phyloP scores from a whole-genome alignment of 2,113 vertebrate genomes.

The Channa maculata region DNA sequence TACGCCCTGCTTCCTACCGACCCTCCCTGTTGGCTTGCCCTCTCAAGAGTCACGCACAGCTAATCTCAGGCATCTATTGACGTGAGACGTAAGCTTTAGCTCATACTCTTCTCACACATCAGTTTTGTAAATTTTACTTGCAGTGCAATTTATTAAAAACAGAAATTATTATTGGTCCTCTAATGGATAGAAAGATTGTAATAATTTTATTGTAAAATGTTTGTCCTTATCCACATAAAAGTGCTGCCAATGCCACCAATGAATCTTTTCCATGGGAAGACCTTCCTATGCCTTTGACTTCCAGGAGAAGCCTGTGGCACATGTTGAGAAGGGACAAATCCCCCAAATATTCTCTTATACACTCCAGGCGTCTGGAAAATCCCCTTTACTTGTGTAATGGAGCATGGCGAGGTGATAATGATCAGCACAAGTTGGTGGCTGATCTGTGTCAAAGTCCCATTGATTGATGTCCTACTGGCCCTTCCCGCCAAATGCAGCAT shows the following conservation, averaged over 20 bases:
- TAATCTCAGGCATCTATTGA: constrained; percentile 62
- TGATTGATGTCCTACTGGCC: background rate
- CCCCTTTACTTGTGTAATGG: constrained; percentile 34
- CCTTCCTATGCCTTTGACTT: background rate
- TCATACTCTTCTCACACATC: background rate
- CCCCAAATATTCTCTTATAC: constrained; percentile 16
- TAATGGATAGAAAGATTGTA: background rate
- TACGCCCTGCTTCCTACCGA: constrained; percentile 50
- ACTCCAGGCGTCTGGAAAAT: background rate
- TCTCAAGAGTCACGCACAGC: constrained; percentile 71
- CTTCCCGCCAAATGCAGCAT: constrained; percentile 1
- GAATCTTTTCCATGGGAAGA: constrained; percentile 26
- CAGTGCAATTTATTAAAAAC: too few species aligned
- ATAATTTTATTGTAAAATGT: too few species aligned
- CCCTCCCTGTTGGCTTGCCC: constrained; percentile 29
- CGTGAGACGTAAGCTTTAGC: constrained; percentile 41
- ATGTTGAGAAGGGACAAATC: background rate
- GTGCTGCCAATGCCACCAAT: background rate
- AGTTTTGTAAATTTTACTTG: too few species aligned
- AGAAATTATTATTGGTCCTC: background rate
- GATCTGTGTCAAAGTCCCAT: constrained; percentile 36
- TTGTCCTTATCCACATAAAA: background rate
- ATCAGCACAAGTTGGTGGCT: constrained; percentile 39
- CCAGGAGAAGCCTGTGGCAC: background rate
- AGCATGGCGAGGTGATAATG: constrained; percentile 62